phyloP scores from a whole-genome alignment of 1,140 invertebrate genomes.

The Melitaea cinxia region DNA sequence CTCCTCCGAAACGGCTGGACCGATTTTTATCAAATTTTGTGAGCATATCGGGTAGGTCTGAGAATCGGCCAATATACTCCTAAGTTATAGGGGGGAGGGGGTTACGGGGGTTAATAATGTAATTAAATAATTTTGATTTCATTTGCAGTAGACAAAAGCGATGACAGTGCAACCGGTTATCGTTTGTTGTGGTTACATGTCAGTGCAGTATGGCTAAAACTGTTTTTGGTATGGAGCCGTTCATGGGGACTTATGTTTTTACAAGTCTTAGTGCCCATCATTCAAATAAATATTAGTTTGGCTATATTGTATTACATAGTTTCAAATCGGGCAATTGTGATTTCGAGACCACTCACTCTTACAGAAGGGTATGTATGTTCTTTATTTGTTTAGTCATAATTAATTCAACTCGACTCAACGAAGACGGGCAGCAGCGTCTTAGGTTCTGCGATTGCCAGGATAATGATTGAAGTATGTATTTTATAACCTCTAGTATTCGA shows the following conservation, averaged over 20 bases:
- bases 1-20: too few species aligned
- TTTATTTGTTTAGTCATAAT: not conserved
- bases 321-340: conserved; percentile 38
- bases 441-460: too few species aligned
- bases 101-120: too few species aligned
- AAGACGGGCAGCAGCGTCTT: too few species aligned
- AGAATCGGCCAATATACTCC: too few species aligned
- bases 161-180: conserved; percentile 45
- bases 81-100: too few species aligned
- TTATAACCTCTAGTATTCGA: too few species aligned
- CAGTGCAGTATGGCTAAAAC: conserved; percentile 62
- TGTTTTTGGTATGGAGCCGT: conserved; percentile 58
- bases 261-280: conserved; percentile 58
- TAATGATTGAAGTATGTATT: too few species aligned
- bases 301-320: conserved; percentile 53
- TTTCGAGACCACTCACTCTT: conserved; percentile 50
- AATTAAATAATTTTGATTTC: too few species aligned
- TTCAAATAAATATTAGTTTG: conserved; percentile 59
- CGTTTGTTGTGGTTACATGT: conserved; percentile 54
- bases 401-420: too few species aligned
- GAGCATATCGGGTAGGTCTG: too few species aligned
- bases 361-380: conserved; percentile 54
- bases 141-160: conserved; percentile 48
- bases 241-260: conserved; percentile 61
- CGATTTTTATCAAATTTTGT: too few species aligned